Conservation (phyloP, 2,797 vertebrate species). For the Buphagus erythrorhynchus region DNA sequence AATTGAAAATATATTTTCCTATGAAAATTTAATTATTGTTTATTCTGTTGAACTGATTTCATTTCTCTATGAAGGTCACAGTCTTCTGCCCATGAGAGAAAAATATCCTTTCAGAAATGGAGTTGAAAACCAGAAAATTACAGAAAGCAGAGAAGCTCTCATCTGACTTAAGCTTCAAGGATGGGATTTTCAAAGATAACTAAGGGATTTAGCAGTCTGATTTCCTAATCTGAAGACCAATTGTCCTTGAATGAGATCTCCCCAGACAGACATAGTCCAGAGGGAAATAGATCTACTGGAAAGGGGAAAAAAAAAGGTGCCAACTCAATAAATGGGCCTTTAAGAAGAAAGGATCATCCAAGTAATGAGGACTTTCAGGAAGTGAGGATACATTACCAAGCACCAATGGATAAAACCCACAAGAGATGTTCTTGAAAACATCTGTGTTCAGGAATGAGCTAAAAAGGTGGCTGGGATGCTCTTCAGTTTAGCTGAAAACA, state of each 20-base stretch:
- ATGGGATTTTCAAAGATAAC: slow-evolving; percentile 66
- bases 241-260: slow-evolving; percentile 65
- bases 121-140: slow-evolving; percentile 60
- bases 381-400: not conserved
- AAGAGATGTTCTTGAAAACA: slow-evolving; percentile 37
- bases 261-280: slow-evolving; percentile 7
- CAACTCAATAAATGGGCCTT: not conserved
- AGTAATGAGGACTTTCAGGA: slow-evolving; percentile 30
- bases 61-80: slow-evolving; percentile 33
- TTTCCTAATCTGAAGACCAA: slow-evolving; percentile 55
- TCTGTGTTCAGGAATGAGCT: slow-evolving; percentile 41
- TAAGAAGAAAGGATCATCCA: not conserved
- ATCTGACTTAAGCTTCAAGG: slow-evolving; percentile 61
- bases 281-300: slow-evolving; percentile 40
- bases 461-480: slow-evolving; percentile 1
- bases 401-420: slow-evolving; percentile 3
- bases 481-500: slow-evolving; percentile 23
- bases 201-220: slow-evolving; percentile 62
- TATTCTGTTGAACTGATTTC: slow-evolving; percentile 37
- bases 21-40: slow-evolving; percentile 49
- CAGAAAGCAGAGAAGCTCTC: slow-evolving; percentile 56
- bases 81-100: not conserved
- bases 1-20: slow-evolving; percentile 13
- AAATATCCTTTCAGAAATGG: slow-evolving; percentile 37
- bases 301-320: not conserved